Conservation (phyloP, 2,797 vertebrate species). For the Alfaro cultratus region DNA sequence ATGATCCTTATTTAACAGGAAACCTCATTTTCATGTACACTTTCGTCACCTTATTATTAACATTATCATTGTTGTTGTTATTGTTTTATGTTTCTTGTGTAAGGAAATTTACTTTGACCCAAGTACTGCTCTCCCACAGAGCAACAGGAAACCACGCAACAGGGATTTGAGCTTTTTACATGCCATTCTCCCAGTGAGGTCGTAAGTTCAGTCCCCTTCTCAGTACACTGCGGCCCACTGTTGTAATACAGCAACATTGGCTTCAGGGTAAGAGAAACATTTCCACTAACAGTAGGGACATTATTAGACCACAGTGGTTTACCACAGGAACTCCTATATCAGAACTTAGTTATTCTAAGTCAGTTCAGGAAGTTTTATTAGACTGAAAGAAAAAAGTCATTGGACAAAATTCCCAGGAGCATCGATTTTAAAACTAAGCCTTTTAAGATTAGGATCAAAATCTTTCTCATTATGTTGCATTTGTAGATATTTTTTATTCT, state of each 20-base stretch:
- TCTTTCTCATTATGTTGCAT: conserved; percentile 25
- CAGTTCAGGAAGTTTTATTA: conserved; percentile 14
- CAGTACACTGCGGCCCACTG: conserved; percentile 11
- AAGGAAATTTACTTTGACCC: conserved; percentile 47
- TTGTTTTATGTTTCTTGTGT: conserved; percentile 17
- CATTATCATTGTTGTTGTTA: background rate
- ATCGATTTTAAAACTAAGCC: conserved; percentile 21
- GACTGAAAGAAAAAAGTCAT: background rate
- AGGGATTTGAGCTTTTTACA: conserved; percentile 62
- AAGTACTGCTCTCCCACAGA: conserved; percentile 44
- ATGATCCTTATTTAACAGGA: background rate
- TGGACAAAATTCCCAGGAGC: background rate
- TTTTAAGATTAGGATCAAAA: conserved; percentile 6
- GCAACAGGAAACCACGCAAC: conserved; percentile 62
- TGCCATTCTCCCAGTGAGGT: conserved; percentile 44
- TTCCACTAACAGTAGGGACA: conserved; percentile 7
- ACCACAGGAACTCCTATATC: conserved; percentile 22
- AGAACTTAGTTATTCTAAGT: conserved; percentile 11
- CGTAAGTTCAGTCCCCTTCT: conserved; percentile 35
- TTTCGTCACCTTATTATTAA: background rate
- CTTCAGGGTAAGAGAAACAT: conserved; percentile 9
- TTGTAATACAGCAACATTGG: conserved; percentile 20
- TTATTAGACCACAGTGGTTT: conserved; percentile 16
- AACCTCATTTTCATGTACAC: background rate
- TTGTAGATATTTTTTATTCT: conserved; percentile 14